These are phyloP conservation scores for Sycophila sp. DNA, from an alignment of 1,140 invertebrate genomes.

Conservation along the genomic window DNA sequence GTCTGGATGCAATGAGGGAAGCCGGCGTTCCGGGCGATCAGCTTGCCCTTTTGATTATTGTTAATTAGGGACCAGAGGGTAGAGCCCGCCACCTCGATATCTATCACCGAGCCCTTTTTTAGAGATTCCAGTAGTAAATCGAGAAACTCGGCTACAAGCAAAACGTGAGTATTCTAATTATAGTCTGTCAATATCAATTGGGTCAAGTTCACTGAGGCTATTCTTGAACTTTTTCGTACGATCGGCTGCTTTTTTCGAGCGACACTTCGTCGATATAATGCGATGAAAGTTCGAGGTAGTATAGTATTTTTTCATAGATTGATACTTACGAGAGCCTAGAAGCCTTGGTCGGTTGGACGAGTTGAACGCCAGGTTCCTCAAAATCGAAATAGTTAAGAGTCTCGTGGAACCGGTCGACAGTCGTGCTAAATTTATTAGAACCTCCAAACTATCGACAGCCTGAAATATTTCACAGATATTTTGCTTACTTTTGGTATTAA, in stretches of 20 bases:
- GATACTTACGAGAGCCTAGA: constrained; percentile 51
- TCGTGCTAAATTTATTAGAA: constrained; percentile 53
- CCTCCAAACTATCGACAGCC: constrained; percentile 56
- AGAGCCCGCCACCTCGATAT: constrained; percentile 53
- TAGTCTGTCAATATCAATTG: neutral
- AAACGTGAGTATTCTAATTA: neutral
- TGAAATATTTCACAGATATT: constrained; percentile 33
- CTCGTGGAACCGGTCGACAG: constrained; percentile 46
- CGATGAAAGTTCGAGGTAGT: too few relatives aligned
- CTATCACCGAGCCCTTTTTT: constrained; percentile 48
- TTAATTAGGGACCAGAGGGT: constrained; percentile 58
- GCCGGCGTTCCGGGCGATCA: constrained; percentile 54
- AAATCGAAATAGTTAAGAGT: constrained; percentile 55
- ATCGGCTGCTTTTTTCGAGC: too few relatives aligned
- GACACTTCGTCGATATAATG: too few relatives aligned
- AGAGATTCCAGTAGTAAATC: constrained; percentile 53
- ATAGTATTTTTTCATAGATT: neutral
- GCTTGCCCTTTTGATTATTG: constrained; percentile 62
- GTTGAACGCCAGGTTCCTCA: constrained; percentile 59
- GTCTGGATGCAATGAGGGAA: constrained; percentile 55
- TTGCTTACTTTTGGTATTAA: neutral
- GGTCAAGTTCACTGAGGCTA: too few relatives aligned
- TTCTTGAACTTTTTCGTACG: too few relatives aligned
- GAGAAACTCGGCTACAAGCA: constrained; percentile 54
- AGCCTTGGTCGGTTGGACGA: constrained; percentile 53